phyloP scores from a whole-genome alignment of 2,888 invertebrate genomes.

The Synergus laeviventris region DNA sequence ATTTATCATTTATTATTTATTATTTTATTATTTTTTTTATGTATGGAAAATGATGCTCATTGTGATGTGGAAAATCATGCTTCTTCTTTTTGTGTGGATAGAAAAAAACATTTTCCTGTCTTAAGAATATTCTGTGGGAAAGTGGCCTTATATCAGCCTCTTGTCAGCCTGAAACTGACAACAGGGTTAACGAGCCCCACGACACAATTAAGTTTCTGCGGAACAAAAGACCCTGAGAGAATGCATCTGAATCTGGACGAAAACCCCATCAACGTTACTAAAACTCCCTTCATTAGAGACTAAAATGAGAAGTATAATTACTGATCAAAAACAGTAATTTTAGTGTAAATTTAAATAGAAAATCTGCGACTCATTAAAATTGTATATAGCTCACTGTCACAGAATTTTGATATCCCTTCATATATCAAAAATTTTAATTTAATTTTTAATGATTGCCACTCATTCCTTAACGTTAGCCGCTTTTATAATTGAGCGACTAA shows the following conservation, averaged over 20 bases:
- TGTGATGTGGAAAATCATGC: background rate
- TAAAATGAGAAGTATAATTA: background rate
- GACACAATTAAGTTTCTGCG: conserved; percentile 39
- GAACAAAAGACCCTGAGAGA: conserved; percentile 11
- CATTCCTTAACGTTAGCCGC: too few species aligned
- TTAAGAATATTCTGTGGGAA: conserved; percentile 4
- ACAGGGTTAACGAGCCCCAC: conserved; percentile 58
- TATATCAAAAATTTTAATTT: too few species aligned
- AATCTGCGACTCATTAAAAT: too few species aligned
- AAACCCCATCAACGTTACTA: background rate
- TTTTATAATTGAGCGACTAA: too few species aligned
- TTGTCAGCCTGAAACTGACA: conserved; percentile 54
- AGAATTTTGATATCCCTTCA: too few species aligned
- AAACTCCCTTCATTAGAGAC: background rate
- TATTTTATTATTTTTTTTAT: too few species aligned
- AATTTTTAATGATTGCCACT: too few species aligned
- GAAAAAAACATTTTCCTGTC: background rate
- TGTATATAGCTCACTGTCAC: too few species aligned
- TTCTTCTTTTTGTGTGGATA: background rate
- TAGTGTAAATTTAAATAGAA: too few species aligned
- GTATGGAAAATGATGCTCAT: background rate
- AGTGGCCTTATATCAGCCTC: conserved; percentile 47
- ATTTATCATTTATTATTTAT: too few species aligned
- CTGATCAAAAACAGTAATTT: too few species aligned
- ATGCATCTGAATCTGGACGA: background rate